Percentiles rank a stretch among this genome's conserved stretches.
These are phyloP conservation scores for Gulo gulo DNA, from an alignment of 2,113 vertebrate species.

Conservation along the genomic window DNA sequence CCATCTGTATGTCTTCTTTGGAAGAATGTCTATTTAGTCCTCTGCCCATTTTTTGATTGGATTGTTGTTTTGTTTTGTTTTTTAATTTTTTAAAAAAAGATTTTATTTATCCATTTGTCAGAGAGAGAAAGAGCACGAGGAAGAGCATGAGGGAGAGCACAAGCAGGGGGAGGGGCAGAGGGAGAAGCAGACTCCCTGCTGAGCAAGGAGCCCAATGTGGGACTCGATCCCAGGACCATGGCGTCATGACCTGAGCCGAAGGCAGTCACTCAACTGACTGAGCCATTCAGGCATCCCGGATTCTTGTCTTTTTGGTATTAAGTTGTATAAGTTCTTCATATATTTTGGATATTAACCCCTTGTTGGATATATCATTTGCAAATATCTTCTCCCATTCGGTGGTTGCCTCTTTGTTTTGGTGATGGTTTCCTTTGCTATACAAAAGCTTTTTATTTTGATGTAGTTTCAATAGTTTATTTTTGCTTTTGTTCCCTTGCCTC, in stretches of 20 bases:
- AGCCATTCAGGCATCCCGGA: too few species aligned
- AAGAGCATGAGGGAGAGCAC: too few species aligned
- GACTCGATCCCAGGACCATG: too few species aligned
- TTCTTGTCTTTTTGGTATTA: neutral
- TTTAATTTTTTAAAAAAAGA: too few species aligned
- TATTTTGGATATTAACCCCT: neutral
- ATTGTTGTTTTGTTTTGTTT: neutral
- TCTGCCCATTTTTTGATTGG: neutral
- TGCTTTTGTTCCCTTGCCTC: neutral
- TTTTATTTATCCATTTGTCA: too few species aligned
- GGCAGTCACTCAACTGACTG: too few species aligned
- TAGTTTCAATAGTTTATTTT: neutral
- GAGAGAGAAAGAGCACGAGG: too few species aligned
- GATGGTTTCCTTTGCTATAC: neutral
- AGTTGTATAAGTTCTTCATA: neutral
- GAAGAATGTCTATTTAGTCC: neutral
- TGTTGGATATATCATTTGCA: neutral
- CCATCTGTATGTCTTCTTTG: neutral
- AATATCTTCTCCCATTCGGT: neutral
- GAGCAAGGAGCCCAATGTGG: too few species aligned
- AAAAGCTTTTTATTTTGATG: neutral
- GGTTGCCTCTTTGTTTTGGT: neutral
- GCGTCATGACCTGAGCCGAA: too few species aligned
- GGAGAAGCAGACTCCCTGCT: too few species aligned
- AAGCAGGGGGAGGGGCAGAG: too few species aligned